Percentiles rank a stretch among this genome's conserved stretches.
Conservation (phyloP, 2,888 invertebrate genomes). For the Brachyptera risi region DNA sequence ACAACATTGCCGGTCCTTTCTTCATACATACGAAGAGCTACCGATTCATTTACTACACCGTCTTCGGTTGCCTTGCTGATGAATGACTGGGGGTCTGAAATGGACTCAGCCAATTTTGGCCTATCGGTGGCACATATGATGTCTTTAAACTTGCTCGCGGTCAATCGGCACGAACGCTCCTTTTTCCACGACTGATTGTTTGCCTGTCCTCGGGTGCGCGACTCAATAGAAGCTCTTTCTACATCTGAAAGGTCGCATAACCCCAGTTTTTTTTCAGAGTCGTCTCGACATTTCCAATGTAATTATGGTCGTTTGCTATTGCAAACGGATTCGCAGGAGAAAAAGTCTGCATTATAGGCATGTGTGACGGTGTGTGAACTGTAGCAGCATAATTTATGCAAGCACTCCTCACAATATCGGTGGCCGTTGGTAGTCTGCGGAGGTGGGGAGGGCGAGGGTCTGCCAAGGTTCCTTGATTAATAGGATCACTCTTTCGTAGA, state of each 20-base stretch:
- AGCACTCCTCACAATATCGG: slow-evolving; percentile 3
- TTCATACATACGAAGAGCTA: slow-evolving; percentile 24
- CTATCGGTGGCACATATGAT: slow-evolving; percentile 1
- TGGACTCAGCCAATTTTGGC: neutral
- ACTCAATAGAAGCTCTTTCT: neutral
- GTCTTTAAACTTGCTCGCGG: neutral
- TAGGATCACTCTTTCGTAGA: neutral
- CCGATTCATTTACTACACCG: slow-evolving; percentile 12
- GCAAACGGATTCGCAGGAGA: slow-evolving; percentile 25
- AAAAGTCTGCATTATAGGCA: slow-evolving; percentile 20
- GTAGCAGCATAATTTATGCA: slow-evolving; percentile 22
- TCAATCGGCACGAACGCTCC: neutral
- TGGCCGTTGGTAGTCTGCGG: neutral
- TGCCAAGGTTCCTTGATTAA: neutral
- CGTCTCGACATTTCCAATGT: neutral
- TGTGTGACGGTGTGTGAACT: neutral
- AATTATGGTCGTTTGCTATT: slow-evolving; percentile 22
- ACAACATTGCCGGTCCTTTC: slow-evolving; percentile 8
- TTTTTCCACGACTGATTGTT: neutral
- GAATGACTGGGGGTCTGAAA: neutral
- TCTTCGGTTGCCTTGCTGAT: neutral
- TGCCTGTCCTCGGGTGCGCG: neutral
- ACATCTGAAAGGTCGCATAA: neutral
- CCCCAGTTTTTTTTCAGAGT: slow-evolving; percentile 5
- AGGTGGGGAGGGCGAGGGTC: neutral